phyloP scores from a whole-genome alignment of 1,140 invertebrate genomes.

The Neodiprion virginianus region DNA sequence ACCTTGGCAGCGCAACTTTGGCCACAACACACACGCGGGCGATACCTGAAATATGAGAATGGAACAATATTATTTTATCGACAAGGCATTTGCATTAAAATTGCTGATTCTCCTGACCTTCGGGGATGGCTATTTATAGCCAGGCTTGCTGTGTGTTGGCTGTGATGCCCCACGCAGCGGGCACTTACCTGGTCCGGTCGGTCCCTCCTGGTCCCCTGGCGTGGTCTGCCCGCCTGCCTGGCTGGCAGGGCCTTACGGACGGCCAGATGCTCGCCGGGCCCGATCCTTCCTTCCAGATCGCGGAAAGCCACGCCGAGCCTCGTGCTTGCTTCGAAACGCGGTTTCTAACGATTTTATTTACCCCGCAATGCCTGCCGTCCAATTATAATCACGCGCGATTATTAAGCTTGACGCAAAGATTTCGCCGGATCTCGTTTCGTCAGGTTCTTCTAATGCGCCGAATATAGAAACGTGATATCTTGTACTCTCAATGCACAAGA shows the following conservation, averaged over 20 bases:
- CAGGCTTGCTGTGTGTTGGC: not conserved
- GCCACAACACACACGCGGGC: not conserved
- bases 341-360: not conserved
- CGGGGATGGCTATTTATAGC: constrained; percentile 34
- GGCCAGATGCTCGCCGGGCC: no score
- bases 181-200: not conserved
- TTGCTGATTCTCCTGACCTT: constrained; percentile 50
- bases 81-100: constrained; percentile 51
- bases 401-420: no score
- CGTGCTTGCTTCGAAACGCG: not conserved
- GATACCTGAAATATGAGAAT: constrained; percentile 26
- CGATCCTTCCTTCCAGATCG: no score
- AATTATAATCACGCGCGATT: not conserved
- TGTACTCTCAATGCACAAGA: no score
- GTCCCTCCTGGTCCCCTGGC: constrained; percentile 15
- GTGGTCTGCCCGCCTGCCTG: not conserved
- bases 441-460: no score
- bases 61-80: constrained; percentile 47
- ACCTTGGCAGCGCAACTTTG: not conserved
- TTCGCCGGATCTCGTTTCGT: no score
- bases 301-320: not conserved
- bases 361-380: not conserved
- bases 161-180: constrained; percentile 12
- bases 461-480: no score
- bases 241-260: no score